Evolutionary conservation across 2,797 vertebrate genomes (phyloP).

Genomic region (Sebastes hubbsi): DNA sequence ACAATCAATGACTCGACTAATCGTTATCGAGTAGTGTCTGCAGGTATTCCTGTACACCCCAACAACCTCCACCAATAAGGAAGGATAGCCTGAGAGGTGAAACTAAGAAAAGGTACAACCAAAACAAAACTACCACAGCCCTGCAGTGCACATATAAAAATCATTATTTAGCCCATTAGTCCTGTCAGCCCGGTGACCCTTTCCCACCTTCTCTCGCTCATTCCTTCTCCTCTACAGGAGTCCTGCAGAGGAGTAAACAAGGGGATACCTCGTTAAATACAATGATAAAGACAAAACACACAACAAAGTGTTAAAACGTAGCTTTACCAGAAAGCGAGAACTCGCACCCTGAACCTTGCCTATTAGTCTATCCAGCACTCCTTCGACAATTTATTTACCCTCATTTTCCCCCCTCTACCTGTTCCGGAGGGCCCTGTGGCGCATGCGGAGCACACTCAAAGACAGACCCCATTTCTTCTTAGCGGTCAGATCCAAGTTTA

Average conservation of each 20-base stretch:
- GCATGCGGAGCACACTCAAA: conserved; percentile 77
- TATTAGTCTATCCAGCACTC: conserved; percentile 9
- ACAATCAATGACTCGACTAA: background rate
- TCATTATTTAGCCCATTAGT: conserved; percentile 1
- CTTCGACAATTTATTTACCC: background rate
- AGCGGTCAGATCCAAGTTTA: conserved; percentile 34
- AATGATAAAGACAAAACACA: background rate
- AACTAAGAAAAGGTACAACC: background rate
- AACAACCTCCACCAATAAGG: background rate
- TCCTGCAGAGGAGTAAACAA: background rate
- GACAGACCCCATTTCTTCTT: conserved; percentile 77
- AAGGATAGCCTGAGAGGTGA: background rate
- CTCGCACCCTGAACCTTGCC: background rate
- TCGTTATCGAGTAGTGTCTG: background rate
- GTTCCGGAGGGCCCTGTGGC: conserved; percentile 74
- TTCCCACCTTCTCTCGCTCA: background rate
- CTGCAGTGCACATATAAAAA: background rate
- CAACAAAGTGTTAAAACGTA: background rate
- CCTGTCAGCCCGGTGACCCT: background rate
- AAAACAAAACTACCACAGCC: background rate
- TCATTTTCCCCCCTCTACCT: conserved; percentile 66
- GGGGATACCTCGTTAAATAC: background rate
- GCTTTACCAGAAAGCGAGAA: background rate
- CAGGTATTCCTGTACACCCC: background rate
- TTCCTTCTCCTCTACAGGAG: background rate